Evolutionary conservation across 2,113 vertebrate genomes (phyloP), one percentile per base, ranked within the genome.

Genomic region (Leptobrachium leishanense): DNA sequence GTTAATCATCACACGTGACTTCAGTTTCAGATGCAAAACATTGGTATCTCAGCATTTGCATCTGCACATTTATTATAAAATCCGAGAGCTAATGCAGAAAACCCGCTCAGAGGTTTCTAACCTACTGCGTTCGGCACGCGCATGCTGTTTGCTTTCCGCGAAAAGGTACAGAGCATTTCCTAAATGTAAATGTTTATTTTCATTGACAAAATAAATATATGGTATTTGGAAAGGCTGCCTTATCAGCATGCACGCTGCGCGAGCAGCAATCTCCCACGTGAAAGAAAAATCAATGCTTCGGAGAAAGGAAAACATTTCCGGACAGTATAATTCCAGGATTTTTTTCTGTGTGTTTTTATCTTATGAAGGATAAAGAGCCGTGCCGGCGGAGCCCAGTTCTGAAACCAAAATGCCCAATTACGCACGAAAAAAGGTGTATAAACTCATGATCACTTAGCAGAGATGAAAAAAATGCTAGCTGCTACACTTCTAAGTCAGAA

Each of bases 131-230:
- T 54, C 6, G 50, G 50, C 11, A 6, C 11, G 6, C 50, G 50
- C 11, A 2, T 54, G 4, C 0, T 44, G 57, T 20, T 74, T 6
- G 50, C 31, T 72, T 2, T 11, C 39, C 15, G 15, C 20, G 50
- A 54, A 11, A 15, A 20, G 3, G 5, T 7, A 2, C 0, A 5
- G 68, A 70, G 46, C 53, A 20, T 72, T 72, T 72, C 15, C 31
- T 72, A 42, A 72, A 59, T 72, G 53, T 59, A 72, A 72, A 39
- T 5, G 40, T 40, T 74, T 12, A 15, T 64, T 74, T 74, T 43
- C 57, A 74, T 74, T 74, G 72, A 74, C 72, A 31, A 63, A 43
- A 59, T 59, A 72, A 74, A 63, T 64, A 43, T 74, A 65, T 75
- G 73, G 44, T 41, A 66, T 75, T 66, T 65, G 59, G 72, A 53